These are phyloP conservation scores for Lipophrys pholis DNA, from an alignment of 2,113 vertebrate genomes.

Conservation along the genomic window DNA sequence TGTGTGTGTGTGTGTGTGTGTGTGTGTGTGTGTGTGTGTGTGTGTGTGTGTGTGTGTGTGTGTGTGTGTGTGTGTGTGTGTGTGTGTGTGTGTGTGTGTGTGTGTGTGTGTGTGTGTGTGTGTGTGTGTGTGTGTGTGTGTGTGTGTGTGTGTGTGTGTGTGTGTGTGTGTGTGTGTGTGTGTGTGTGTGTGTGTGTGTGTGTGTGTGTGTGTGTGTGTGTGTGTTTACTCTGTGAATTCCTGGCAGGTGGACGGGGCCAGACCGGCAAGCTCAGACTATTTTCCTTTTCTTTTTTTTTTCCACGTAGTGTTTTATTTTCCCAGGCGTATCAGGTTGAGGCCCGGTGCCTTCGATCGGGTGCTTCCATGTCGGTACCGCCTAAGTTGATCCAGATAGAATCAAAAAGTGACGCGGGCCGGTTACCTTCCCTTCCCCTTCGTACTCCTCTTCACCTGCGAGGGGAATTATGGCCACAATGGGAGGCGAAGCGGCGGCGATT, in stretches of 20 bases:
- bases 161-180: slow-evolving; percentile 8
- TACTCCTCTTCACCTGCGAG: slow-evolving; percentile 31
- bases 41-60: background rate
- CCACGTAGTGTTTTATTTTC: slow-evolving; percentile 48
- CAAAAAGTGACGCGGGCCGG: slow-evolving; percentile 39
- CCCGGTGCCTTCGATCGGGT: slow-evolving; percentile 6
- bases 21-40: slow-evolving; percentile 8
- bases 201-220: slow-evolving; percentile 9
- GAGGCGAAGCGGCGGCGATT: slow-evolving; percentile 46
- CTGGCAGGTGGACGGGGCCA: slow-evolving; percentile 44
- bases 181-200: background rate
- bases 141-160: slow-evolving; percentile 1
- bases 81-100: slow-evolving; percentile 1
- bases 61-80: slow-evolving; percentile 9
- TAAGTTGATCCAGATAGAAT: slow-evolving; percentile 49
- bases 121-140: slow-evolving; percentile 5
- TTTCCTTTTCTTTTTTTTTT: no score
- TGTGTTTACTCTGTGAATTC: slow-evolving; percentile 68
- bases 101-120: slow-evolving; percentile 1
- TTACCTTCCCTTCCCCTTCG: no score
- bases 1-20: slow-evolving; percentile 1
- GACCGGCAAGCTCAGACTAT: slow-evolving; percentile 14
- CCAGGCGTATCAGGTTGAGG: slow-evolving; percentile 58
- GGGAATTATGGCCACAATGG: slow-evolving; percentile 58
- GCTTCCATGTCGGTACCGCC: slow-evolving; percentile 37